Conservation (phyloP, 2,797 vertebrate species). For the Amblyopsis hoosieri region DNA sequence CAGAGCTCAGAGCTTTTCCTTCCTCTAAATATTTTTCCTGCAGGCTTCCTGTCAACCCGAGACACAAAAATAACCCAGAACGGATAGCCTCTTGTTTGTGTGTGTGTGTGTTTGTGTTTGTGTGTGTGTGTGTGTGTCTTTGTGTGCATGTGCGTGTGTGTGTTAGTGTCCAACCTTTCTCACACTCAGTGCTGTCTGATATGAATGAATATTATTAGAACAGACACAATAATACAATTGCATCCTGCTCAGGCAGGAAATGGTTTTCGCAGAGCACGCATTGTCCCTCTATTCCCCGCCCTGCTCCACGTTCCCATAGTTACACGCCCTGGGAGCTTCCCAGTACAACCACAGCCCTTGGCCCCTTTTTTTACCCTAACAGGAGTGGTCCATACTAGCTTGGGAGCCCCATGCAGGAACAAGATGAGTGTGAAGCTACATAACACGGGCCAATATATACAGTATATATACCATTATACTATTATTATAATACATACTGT, state of each 20-base stretch:
- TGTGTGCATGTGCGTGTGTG: too few relatives aligned
- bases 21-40: conserved; percentile 73
- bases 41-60: conserved; percentile 69
- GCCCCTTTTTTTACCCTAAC: too few relatives aligned
- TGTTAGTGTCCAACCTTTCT: conserved; percentile 8
- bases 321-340: neutral
- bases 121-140: conserved; percentile 10
- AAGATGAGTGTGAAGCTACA: too few relatives aligned
- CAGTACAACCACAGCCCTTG: neutral
- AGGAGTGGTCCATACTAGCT: too few relatives aligned
- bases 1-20: conserved; percentile 66
- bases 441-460: too few relatives aligned
- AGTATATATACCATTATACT: too few relatives aligned
- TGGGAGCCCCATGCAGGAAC: too few relatives aligned
- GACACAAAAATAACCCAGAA: conserved; percentile 59
- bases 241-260: conserved; percentile 5
- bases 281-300: too few relatives aligned
- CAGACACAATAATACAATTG: neutral
- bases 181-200: conserved; percentile 12
- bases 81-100: conserved; percentile 2
- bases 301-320: too few relatives aligned
- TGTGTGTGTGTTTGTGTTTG: conserved; percentile 8
- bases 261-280: neutral
- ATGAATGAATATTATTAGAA: conserved; percentile 20
- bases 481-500: neutral